Evolutionary conservation across 2,888 invertebrate genomes (phyloP), one percentile per base, ranked within the genome.

Genomic region (Drosophila barbarae): DNA sequence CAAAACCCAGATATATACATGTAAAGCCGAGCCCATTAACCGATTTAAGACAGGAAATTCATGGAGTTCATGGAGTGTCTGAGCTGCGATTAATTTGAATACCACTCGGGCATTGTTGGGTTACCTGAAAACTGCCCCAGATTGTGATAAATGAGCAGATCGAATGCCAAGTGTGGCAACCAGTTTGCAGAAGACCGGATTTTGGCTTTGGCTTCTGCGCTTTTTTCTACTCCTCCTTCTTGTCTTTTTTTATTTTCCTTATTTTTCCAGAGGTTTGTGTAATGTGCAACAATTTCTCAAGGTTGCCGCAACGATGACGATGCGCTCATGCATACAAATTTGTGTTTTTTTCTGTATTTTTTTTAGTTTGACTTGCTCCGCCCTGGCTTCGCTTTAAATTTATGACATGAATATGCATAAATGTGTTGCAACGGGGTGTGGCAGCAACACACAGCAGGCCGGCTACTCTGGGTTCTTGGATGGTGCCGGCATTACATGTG

Each of bases 381-480:
- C 23, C 53, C 38, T 15, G 67, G 35, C 60, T 69, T 59, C 42
- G 52, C 9, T 42, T 70, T 41, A 56, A 72, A 73, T 73, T 73
- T 70, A 85, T 82, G 81, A 85, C 85, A 84, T 82, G 81, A 82
- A 85, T 83, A 83, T 77, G 81, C 84, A 85, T 74, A 71, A 76
- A 83, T 77, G 85, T 81, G 77, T 79, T 72, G 77, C 68, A 49
- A 57, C 51, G 54, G 53, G 79, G 79, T 74, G 85, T 84, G 74
- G 70, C 79, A 51, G 53, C 28, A 34, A 38, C 56, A 57, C 44
- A 35, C 15, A 34, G 28, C 10, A 28, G 28, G 28, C 10, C 15
- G 42, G 46, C 32, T 8, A 21, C 46, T 47, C 32, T 13, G 46
- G 32, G 46, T 47, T 61, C 53, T 69, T 52, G 69, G 32, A 46